Conservation (phyloP, 2,797 vertebrate genomes). For the Alca torda region DNA sequence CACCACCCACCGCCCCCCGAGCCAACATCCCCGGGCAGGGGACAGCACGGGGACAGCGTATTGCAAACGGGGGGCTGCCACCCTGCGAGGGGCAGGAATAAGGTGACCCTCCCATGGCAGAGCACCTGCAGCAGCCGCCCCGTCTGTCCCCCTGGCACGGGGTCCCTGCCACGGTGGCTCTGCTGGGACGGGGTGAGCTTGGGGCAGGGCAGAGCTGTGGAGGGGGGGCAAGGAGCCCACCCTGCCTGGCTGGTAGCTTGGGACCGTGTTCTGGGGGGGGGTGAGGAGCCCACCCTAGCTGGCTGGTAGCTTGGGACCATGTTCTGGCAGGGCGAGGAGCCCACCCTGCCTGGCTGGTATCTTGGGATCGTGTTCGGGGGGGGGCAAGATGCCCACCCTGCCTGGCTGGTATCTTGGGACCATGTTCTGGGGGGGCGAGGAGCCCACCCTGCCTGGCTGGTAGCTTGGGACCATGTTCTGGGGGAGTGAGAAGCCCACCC, state of each 20-base stretch:
- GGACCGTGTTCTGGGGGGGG: too few relatives aligned
- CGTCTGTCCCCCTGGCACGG: neutral
- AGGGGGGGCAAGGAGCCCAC: too few relatives aligned
- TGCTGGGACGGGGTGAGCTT: accelerated
- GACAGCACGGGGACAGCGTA: neutral
- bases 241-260: too few relatives aligned
- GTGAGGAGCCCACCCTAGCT: neutral
- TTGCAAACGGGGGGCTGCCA: neutral
- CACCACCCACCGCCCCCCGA: too few relatives aligned
- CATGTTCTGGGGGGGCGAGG: neutral
- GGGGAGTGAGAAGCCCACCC: neutral
- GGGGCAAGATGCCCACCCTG: neutral
- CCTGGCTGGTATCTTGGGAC: neutral
- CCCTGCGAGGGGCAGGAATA: neutral
- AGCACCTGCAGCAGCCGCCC: neutral
- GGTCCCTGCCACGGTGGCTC: neutral
- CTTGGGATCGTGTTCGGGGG: too few relatives aligned
- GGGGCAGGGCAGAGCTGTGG: neutral
- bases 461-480: neutral
- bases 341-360: too few relatives aligned
- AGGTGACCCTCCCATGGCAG: neutral
- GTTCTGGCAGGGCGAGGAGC: neutral
- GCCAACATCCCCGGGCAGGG: neutral
- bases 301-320: neutral
- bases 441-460: too few relatives aligned